phyloP scores from a whole-genome alignment of 2,888 invertebrate genomes.

The Mantis religiosa region DNA sequence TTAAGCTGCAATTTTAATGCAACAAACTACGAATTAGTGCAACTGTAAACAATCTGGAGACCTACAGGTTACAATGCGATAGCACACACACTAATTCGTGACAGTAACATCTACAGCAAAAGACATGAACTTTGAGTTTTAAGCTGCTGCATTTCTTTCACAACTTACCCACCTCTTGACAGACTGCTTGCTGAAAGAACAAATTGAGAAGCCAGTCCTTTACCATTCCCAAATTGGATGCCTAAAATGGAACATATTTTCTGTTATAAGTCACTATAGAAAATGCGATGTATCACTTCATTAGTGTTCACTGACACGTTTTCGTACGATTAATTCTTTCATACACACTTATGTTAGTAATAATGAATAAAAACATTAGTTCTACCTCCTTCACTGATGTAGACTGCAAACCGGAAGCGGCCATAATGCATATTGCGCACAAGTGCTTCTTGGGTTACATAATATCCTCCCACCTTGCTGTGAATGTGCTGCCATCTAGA shows the following conservation, averaged over 20 bases:
- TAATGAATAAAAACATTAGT: slow-evolving; percentile 4
- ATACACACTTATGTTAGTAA: not conserved
- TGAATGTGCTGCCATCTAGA: not conserved
- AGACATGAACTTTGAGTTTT: slow-evolving; percentile 23
- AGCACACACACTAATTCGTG: not conserved
- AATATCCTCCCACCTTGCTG: not conserved
- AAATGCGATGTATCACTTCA: not conserved
- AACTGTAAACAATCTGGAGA: not conserved
- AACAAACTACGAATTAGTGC: not conserved
- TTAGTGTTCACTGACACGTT: not conserved
- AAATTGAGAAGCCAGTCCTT: slow-evolving; percentile 57
- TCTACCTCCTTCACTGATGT: slow-evolving; percentile 14
- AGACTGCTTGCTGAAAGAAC: slow-evolving; percentile 61
- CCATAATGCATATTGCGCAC: slow-evolving; percentile 7
- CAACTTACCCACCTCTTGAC: slow-evolving; percentile 76
- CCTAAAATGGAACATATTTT: slow-evolving; percentile 27
- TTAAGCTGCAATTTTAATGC: not conserved
- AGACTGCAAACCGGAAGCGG: slow-evolving; percentile 17
- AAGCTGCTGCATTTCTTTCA: slow-evolving; percentile 15
- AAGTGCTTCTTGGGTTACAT: not conserved
- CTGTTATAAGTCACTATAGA: not conserved
- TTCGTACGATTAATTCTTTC: not conserved
- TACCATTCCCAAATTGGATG: slow-evolving; percentile 56
- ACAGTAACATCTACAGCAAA: not conserved
- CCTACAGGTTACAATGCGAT: not conserved